Percentiles rank a stretch among this genome's conserved stretches.
Conservation (phyloP, 2,888 invertebrate species). For the Macrosiphum euphorbiae region DNA sequence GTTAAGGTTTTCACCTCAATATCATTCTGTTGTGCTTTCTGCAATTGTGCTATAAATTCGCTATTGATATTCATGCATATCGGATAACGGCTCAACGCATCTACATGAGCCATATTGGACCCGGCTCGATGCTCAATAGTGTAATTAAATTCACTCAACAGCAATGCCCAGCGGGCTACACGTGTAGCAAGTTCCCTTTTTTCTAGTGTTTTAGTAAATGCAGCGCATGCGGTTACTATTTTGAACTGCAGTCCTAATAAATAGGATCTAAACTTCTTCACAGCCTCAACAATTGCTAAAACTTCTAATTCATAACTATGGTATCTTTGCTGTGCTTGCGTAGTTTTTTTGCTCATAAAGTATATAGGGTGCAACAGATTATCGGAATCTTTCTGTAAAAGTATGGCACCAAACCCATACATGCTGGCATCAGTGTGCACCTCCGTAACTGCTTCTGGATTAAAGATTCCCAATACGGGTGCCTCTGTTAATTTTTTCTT, state of each 20-base stretch:
- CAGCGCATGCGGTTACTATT: too few species aligned
- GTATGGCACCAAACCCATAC: not conserved
- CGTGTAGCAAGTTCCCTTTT: too few species aligned
- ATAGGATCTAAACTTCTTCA: conserved; percentile 69
- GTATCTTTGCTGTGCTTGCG: conserved; percentile 68
- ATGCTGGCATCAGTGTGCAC: conserved; percentile 52
- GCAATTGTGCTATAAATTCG: not conserved
- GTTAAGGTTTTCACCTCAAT: not conserved
- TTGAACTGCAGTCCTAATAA: conserved; percentile 62
- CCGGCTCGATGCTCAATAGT: too few species aligned
- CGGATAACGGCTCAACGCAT: not conserved
- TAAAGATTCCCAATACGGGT: conserved; percentile 56
- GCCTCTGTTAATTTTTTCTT: conserved; percentile 21
- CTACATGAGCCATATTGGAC: not conserved
- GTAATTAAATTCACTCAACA: not conserved
- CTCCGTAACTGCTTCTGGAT: conserved; percentile 34
- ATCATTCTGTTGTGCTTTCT: not conserved
- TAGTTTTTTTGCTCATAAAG: conserved; percentile 69
- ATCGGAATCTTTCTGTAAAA: not conserved
- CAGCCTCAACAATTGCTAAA: conserved; percentile 69
- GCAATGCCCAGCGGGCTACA: too few species aligned
- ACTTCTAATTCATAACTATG: conserved; percentile 69
- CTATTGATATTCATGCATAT: conserved; percentile 9
- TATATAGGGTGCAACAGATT: conserved; percentile 68
- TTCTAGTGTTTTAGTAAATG: too few species aligned